Evolutionary conservation across 2,888 invertebrate genomes (phyloP).

Genomic region (Electrophaes corylata): DNA sequence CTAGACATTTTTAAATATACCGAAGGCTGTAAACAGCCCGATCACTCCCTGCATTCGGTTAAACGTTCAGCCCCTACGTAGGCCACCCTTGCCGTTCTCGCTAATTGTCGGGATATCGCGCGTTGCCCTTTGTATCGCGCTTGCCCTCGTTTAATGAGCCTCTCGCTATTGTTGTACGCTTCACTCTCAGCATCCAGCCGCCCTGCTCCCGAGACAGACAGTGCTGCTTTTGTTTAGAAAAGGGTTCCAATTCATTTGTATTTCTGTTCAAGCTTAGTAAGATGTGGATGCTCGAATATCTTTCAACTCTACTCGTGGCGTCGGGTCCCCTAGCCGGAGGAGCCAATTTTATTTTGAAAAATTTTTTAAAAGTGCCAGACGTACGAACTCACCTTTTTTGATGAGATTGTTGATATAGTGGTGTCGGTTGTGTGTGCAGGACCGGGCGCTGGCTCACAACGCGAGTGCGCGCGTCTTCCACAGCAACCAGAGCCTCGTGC

Average conservation of each 20-base stretch:
- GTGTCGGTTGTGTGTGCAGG: slow-evolving; percentile 76
- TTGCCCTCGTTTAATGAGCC: slow-evolving; percentile 45
- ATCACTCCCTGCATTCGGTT: slow-evolving; percentile 4
- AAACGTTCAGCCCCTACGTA: not conserved
- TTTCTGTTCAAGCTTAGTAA: not conserved
- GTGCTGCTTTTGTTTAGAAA: slow-evolving; percentile 7
- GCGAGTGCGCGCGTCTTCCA: slow-evolving; percentile 94
- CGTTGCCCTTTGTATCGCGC: slow-evolving; percentile 31
- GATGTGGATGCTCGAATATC: not conserved
- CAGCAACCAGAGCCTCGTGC: slow-evolving; percentile 95
- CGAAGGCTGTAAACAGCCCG: slow-evolving; percentile 2
- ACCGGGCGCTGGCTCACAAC: slow-evolving; percentile 91
- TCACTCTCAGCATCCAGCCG: slow-evolving; percentile 11
- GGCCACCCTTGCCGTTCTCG: slow-evolving; percentile 7
- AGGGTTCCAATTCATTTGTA: slow-evolving; percentile 2
- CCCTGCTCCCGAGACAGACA: slow-evolving; percentile 5
- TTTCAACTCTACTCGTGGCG: not conserved
- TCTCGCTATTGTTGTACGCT: slow-evolving; percentile 60
- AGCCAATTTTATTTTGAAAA: no score
- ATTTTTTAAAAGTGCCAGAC: no score
- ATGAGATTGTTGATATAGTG: not conserved
- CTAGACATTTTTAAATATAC: not conserved
- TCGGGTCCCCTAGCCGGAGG: not conserved
- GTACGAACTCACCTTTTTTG: no score
- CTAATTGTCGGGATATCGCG: slow-evolving; percentile 31